phyloP scores from a whole-genome alignment of 30 jellyfish, hydroid and myxozoan genomes.

The Chironex yamaguchii region DNA sequence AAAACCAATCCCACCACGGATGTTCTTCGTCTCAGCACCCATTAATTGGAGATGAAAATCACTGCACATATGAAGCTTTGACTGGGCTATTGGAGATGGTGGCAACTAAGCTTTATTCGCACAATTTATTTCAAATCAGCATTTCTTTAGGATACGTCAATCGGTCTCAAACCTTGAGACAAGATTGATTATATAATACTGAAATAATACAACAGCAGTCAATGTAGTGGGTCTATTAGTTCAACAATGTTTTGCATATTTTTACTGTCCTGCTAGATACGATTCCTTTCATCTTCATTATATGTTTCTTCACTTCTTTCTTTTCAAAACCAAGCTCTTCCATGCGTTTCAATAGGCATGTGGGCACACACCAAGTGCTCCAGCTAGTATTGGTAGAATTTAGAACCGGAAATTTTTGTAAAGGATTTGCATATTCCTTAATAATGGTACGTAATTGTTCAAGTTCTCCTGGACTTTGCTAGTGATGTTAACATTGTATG shows the following conservation, averaged over 20 bases:
- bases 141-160: too few species aligned
- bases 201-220: too few species aligned
- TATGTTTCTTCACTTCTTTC: background rate
- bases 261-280: background rate
- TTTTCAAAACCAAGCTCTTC: background rate
- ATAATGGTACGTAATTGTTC: slow-evolving; percentile 20
- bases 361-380: background rate
- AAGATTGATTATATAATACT: too few species aligned
- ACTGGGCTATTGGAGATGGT: too few species aligned
- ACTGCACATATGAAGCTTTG: too few species aligned
- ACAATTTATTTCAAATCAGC: too few species aligned
- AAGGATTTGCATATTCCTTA: background rate
- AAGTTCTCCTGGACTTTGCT: slow-evolving; percentile 5
- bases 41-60: too few species aligned
- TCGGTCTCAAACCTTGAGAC: too few species aligned
- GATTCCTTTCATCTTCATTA: background rate
- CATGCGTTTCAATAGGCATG: background rate
- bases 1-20: too few species aligned
- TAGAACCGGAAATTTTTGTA: background rate
- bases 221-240: too few species aligned
- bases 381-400: background rate
- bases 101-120: too few species aligned
- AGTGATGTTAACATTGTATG: background rate
- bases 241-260: background rate
- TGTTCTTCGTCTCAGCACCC: too few species aligned